These are phyloP conservation scores for Caenorhabditis parvicauda DNA, from an alignment of 2,888 invertebrate species.

Conservation along the genomic window DNA sequence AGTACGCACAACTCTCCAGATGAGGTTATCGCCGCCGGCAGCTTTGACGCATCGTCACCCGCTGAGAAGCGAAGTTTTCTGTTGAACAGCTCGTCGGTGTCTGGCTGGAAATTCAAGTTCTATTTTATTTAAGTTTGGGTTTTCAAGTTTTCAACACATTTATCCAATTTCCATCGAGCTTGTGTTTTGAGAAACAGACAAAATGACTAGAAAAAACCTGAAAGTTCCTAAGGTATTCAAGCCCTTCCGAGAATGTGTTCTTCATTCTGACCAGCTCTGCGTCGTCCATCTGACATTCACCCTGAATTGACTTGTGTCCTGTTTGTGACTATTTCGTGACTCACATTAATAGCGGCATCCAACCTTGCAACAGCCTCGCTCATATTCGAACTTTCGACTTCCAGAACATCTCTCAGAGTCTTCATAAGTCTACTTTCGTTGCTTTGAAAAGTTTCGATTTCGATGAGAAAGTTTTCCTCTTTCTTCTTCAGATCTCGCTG, in stretches of 20 bases:
- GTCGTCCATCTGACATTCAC: conserved; percentile 69
- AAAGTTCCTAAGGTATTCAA: conserved; percentile 87
- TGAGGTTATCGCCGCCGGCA: conserved; percentile 74
- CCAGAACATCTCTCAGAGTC: conserved; percentile 72
- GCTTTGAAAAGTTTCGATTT: conserved; percentile 82
- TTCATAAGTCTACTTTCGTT: conserved; percentile 77
- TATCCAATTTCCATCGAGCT: too few relatives aligned
- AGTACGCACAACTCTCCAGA: conserved; percentile 79
- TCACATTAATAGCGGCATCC: conserved; percentile 69
- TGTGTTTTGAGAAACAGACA: background rate
- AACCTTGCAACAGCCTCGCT: conserved; percentile 93
- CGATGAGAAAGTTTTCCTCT: conserved; percentile 70
- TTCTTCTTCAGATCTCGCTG: conserved; percentile 64
- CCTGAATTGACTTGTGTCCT: conserved; percentile 15
- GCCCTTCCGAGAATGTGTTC: conserved; percentile 90
- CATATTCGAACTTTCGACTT: conserved; percentile 90
- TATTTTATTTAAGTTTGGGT: background rate
- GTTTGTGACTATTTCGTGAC: background rate
- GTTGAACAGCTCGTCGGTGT: conserved; percentile 67
- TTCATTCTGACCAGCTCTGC: conserved; percentile 89
- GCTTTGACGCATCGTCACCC: conserved; percentile 81
- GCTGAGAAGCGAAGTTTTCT: conserved; percentile 72
- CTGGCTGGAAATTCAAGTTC: conserved; percentile 64
- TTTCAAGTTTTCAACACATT: conserved; percentile 1
- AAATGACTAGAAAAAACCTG: conserved; percentile 74